Conservation (phyloP, 64 coral and sea anemone species). For the Montipora foliosa region DNA sequence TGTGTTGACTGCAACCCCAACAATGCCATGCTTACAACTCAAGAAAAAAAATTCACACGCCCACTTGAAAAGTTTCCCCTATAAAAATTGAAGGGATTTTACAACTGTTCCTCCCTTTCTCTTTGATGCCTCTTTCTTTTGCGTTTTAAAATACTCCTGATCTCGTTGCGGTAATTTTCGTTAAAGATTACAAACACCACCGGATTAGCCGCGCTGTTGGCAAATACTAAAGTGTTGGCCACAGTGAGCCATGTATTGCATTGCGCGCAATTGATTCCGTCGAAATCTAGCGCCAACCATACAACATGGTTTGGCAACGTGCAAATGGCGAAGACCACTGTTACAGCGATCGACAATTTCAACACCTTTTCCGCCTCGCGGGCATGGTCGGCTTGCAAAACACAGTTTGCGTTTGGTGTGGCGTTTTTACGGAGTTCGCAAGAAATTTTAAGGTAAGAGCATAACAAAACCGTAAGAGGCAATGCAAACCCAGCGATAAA, state of each 20-base stretch:
- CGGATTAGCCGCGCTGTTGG: constrained; percentile 80
- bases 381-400: constrained; percentile 8
- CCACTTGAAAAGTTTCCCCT: too few species aligned
- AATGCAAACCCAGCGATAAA: constrained; percentile 76
- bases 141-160: constrained; percentile 33
- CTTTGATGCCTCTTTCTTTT: background rate
- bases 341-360: constrained; percentile 76
- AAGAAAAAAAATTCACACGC: too few species aligned
- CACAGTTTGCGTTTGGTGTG: background rate
- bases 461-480: constrained; percentile 75
- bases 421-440: constrained; percentile 38
- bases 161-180: constrained; percentile 82
- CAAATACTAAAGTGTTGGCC: constrained; percentile 84
- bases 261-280: constrained; percentile 21
- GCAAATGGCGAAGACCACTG: constrained; percentile 76
- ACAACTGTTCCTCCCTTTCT: background rate
- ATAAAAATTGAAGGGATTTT: background rate
- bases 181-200: constrained; percentile 84
- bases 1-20: too few species aligned
- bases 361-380: constrained; percentile 78
- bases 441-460: constrained; percentile 79
- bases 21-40: too few species aligned
- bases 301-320: constrained; percentile 84
- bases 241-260: constrained; percentile 76
- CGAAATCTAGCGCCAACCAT: constrained; percentile 79